Conservation (phyloP, 2,113 vertebrate genomes). For the Anarhynchus alexandrinus region DNA sequence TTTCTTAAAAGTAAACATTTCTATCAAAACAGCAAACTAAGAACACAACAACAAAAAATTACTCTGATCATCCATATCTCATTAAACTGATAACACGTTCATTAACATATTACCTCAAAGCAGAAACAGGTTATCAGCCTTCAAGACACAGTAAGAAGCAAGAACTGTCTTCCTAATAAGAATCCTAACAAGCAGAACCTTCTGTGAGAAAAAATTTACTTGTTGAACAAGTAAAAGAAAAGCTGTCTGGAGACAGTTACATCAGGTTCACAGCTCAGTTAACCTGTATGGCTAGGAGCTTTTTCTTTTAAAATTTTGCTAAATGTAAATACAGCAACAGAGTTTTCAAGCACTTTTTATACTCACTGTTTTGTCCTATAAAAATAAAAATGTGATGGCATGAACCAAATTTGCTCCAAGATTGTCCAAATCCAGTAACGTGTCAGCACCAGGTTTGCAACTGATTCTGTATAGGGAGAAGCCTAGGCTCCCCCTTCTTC, state of each 20-base stretch:
- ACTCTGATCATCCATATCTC: neutral
- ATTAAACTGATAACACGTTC: neutral
- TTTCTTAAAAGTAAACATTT: neutral
- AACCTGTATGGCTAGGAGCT: fast-evolving
- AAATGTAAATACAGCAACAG: neutral
- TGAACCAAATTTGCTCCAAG: fast-evolving
- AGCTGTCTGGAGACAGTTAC: neutral
- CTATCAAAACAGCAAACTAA: neutral
- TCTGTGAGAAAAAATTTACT: neutral
- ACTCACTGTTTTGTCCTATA: neutral
- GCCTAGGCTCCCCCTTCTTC: neutral
- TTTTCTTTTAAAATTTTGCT: neutral
- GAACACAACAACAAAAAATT: neutral
- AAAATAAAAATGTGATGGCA: neutral
- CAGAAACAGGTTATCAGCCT: neutral
- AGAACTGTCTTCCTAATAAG: neutral
- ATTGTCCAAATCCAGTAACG: neutral
- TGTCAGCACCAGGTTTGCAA: neutral
- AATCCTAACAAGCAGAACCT: neutral
- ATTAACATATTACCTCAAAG: neutral
- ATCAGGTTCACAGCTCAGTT: neutral
- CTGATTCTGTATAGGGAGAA: neutral
- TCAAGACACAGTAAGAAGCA: neutral
- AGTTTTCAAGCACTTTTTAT: neutral
- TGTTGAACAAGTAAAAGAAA: neutral